Base-by-base conservation (phyloP, 2,797 vertebrate species). In the Erethizon dorsatum region DNA sequence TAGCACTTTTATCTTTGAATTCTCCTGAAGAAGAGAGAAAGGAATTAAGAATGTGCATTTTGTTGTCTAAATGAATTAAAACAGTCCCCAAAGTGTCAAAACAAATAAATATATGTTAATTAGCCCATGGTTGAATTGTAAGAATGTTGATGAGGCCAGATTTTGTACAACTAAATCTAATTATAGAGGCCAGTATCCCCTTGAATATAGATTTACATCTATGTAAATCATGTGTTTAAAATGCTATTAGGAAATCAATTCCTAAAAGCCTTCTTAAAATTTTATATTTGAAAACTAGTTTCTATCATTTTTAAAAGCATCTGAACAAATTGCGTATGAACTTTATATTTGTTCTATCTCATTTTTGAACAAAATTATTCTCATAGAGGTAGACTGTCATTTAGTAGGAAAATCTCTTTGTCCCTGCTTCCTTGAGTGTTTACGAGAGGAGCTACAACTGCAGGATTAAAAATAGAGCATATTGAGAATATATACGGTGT, bases 101-200 rank as follows among this genome's bases (percentile, higher is more conserved):
- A 95, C 93, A 96, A 95, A 96, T 89, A 95, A 94, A 91, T 85
- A 94, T 52, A 83, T 91, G 45, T 73, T 91, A 94, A 97, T 96
- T 96, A 91, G 61, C 20, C 24, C 57, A 45, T 7, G 33, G 50
- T 47, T 82, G 50, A 96, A 87, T 56, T 91, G 14, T 85, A 78
- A 90, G 75, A 67, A 77, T 94, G 59, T 87, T 92, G 83, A 95
- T 63, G 78, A 90, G 50, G 47, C 17, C 22, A 18, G 37, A 65
- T 75, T 95, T 95, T 92, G 69, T 65, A 63, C 83, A 79, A 37
- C 24, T 84, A 92, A 86, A 28, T 41, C 52, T 96, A 88, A 97
- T 91, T 92, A 94, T 73, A 92, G 94, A 95, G 24, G 31, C 13
- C 54, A 95, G 22, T 2, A 22, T 84, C 41, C 8, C 67, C 75